Conservation (phyloP, 2,113 vertebrate species). For the Rynchops niger region DNA sequence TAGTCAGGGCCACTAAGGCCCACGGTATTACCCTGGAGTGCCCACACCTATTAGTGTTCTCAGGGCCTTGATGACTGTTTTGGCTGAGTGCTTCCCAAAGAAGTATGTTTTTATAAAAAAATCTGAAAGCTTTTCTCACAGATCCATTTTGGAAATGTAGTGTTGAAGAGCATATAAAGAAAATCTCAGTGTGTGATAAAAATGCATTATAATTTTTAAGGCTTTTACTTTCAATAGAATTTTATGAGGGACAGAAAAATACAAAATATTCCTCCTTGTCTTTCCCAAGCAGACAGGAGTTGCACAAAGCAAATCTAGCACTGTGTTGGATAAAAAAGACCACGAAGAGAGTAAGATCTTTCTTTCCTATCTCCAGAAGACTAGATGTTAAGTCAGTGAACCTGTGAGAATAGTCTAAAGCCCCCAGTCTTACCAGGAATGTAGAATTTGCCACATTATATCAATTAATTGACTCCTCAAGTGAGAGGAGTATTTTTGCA, state of each 20-base stretch:
- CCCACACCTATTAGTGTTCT: not conserved
- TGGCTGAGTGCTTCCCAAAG: not conserved
- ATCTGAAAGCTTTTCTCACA: not conserved
- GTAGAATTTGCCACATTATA: not conserved
- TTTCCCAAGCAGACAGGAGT: not conserved
- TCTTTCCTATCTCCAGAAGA: not conserved
- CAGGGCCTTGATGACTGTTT: not conserved
- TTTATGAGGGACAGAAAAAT: not conserved
- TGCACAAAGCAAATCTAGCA: not conserved
- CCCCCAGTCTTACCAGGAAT: not conserved
- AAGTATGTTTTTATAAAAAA: not conserved
- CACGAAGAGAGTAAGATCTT: not conserved
- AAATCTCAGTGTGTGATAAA: not conserved
- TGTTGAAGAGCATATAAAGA: not conserved
- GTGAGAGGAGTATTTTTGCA: not conserved
- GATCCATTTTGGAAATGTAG: not conserved
- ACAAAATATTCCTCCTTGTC: not conserved
- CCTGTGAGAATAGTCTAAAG: not conserved
- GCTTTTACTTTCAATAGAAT: not conserved
- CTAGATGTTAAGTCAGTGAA: not conserved
- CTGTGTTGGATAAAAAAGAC: not conserved
- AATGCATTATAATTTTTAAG: not conserved
- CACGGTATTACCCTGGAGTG: fast-evolving
- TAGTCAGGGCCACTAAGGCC: not conserved
- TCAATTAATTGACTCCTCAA: not conserved